A percentile compares a stretch with the other conserved stretches of the same genome.
Conservation (phyloP, 2,888 invertebrate genomes). For the Philereme transversata region DNA sequence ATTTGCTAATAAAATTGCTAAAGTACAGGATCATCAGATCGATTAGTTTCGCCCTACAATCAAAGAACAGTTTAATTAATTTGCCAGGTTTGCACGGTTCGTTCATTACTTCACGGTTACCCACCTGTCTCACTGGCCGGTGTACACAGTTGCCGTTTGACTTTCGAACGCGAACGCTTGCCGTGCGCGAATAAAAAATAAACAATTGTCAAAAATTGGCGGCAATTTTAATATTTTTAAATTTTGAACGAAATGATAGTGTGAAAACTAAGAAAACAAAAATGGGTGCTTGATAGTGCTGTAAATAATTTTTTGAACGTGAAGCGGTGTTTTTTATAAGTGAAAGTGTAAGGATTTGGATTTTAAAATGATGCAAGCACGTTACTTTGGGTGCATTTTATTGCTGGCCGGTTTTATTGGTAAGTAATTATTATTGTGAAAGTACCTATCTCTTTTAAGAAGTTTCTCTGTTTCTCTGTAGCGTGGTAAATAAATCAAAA, state of each 20-base stretch:
- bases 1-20: too few species aligned
- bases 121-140: conserved; percentile 65
- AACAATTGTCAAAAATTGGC: conserved; percentile 47
- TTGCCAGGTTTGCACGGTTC: conserved; percentile 54
- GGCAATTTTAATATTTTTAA: conserved; percentile 40
- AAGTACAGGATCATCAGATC: too few species aligned
- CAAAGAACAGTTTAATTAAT: conserved; percentile 36
- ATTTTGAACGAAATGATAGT: conserved; percentile 22
- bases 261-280: conserved; percentile 29
- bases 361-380: conserved; percentile 64
- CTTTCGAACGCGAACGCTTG: conserved; percentile 71
- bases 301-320: conserved; percentile 43
- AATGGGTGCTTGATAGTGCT: conserved; percentile 44
- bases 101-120: conserved; percentile 36
- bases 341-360: conserved; percentile 72
- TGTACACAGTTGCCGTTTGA: conserved; percentile 72
- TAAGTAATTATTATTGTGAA: conserved; percentile 45
- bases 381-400: conserved; percentile 61
- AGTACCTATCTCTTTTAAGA: not conserved
- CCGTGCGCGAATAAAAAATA: conserved; percentile 51
- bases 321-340: conserved; percentile 54
- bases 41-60: too few species aligned
- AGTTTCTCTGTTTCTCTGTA: too few species aligned
- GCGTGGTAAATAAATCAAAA: too few species aligned
- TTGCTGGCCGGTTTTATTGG: conserved; percentile 63